phyloP scores from a whole-genome alignment of 2,797 vertebrate species.

The Uromys caudimaculatus region DNA sequence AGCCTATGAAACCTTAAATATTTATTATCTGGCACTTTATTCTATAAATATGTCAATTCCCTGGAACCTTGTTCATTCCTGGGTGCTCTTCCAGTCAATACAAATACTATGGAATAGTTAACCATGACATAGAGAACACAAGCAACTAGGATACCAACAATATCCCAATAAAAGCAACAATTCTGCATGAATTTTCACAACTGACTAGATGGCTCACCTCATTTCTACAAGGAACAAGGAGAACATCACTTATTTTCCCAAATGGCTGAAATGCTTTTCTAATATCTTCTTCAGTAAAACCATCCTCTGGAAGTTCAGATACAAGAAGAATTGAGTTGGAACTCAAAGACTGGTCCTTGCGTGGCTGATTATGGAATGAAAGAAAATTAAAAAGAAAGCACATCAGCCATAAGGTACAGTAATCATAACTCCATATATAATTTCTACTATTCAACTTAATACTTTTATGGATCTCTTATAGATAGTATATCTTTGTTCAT shows the following conservation, averaged over 20 bases:
- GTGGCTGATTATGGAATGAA: slow-evolving; percentile 72
- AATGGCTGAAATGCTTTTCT: slow-evolving; percentile 88
- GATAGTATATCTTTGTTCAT: neutral
- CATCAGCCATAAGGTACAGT: slow-evolving; percentile 34
- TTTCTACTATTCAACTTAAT: slow-evolving; percentile 7
- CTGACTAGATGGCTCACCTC: slow-evolving; percentile 82
- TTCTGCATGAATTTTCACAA: slow-evolving; percentile 46
- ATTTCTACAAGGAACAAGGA: slow-evolving; percentile 88
- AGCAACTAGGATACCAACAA: neutral
- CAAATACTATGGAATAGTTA: slow-evolving; percentile 43
- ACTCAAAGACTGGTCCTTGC: slow-evolving; percentile 82
- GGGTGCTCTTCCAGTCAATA: neutral
- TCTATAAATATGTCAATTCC: neutral
- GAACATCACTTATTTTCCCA: slow-evolving; percentile 91
- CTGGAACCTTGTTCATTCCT: neutral
- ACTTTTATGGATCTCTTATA: slow-evolving; percentile 27
- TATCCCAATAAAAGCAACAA: slow-evolving; percentile 23
- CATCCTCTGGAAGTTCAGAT: slow-evolving; percentile 87
- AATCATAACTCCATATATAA: slow-evolving; percentile 45
- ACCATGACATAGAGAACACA: neutral
- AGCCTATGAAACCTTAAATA: slow-evolving; percentile 15
- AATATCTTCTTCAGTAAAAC: slow-evolving; percentile 88
- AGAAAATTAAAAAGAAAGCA: slow-evolving; percentile 62
- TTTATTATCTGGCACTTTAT: slow-evolving; percentile 42
- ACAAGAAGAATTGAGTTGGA: slow-evolving; percentile 85